Evolutionary conservation across 2,113 vertebrate species (phyloP).

Genomic region (Eleginops maclovinus): DNA sequence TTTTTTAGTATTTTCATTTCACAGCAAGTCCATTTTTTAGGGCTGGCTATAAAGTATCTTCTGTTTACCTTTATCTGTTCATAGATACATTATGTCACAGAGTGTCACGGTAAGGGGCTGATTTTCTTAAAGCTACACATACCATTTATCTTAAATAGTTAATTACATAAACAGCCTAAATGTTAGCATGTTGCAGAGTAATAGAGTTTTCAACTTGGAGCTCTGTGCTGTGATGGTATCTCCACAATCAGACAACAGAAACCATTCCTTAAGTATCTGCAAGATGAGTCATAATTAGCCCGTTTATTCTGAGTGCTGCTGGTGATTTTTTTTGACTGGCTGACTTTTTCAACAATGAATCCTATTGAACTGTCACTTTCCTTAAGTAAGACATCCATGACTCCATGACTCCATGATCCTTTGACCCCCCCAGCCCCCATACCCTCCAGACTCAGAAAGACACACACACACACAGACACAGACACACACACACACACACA

Average conservation of each 20-base stretch:
- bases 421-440: constrained; percentile 12
- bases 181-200: neutral
- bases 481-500: neutral
- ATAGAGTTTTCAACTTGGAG: neutral
- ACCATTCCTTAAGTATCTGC: constrained; percentile 8
- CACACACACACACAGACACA: neutral
- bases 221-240: neutral
- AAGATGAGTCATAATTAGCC: constrained; percentile 10
- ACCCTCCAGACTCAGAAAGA: neutral
- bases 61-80: neutral
- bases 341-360: constrained; percentile 53
- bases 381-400: constrained; percentile 53
- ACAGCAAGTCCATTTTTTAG: neutral
- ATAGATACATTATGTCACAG: neutral
- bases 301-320: constrained; percentile 21
- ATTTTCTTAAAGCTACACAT: neutral
- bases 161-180: neutral
- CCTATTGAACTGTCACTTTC: constrained; percentile 52
- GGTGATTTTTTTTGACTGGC: constrained; percentile 34
- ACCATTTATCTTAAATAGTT: neutral
- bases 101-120: neutral
- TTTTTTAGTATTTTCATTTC: neutral
- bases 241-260: constrained; percentile 10
- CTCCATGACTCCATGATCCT: constrained; percentile 16
- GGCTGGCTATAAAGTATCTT: neutral